Base-by-base conservation (phyloP, 2,888 invertebrate species). In the Acrobasis repandana region DNA sequence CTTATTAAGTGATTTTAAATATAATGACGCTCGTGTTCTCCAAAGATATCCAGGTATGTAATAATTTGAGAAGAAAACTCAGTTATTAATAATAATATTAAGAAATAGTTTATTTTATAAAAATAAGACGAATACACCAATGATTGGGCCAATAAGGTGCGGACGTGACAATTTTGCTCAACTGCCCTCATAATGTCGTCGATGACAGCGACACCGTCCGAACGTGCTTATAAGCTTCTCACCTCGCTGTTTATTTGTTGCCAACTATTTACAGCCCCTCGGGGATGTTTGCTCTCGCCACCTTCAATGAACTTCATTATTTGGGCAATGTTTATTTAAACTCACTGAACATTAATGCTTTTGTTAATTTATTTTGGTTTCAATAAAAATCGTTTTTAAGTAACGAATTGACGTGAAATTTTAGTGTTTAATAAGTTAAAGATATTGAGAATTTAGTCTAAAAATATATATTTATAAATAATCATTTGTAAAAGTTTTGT, bases 151-250 rank as follows among this genome's bases (percentile, higher is more conserved):
- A 43, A 43, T 43, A 43, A 43, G n/a, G 43, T 43, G 5, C n/a
- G 43, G 43, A 43, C 43, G 43, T 43, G 43, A 43, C 43, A 14
- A 43, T 43, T 14, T 43, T 43, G 43, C n/a, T 11, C 43, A 43
- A 43, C 43, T 10, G 4, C 38, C 43, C 43, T 43, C 43, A 14
- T 43, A 43, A 43, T 43, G 43, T 10, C 38, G 38, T 10, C 38
- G 10, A 38, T 38, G 38, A 38, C 38, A 14, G 3, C 38, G 11
- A 38, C 14, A 38, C 38, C 14, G 38, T 11, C 14, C 43, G 43
- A 43, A 43, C 43, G 43, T 43, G 43, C 43, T 43, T 43, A 43
- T 14, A 43, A n/a, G 43, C 50, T 50, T 50, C 50, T 50, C 50
- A 28, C 28, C 28, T 50, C 20, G 14, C 28, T 50, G 50, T n/a